Conservation (phyloP, 2,888 invertebrate species). For the Pterobdella sp. region DNA sequence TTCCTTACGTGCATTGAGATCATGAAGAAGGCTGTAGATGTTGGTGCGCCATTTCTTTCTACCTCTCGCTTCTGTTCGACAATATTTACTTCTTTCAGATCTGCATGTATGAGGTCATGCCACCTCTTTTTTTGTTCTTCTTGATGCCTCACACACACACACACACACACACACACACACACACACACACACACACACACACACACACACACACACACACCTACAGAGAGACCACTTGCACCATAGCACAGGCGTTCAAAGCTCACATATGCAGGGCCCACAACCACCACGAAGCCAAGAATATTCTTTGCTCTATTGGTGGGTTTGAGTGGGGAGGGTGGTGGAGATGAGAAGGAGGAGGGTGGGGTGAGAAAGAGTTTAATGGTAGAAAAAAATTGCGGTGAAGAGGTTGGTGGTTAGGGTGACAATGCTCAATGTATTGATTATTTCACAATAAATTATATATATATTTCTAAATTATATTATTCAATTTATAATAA, state of each 20-base stretch:
- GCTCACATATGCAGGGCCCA: slow-evolving; percentile 49
- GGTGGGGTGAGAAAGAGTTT: neutral
- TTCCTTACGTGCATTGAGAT: no score
- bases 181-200: no score
- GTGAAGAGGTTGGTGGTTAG: neutral
- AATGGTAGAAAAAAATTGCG: neutral
- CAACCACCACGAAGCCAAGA: slow-evolving; percentile 43
- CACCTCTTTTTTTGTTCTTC: no score
- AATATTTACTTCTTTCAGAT: no score
- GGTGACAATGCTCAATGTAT: slow-evolving; percentile 5
- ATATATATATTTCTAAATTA: neutral
- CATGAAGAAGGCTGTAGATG: no score
- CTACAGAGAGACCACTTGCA: slow-evolving; percentile 51
- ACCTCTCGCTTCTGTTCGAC: no score
- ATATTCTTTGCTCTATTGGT: slow-evolving; percentile 45
- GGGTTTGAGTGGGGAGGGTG: neutral
- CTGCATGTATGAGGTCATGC: no score
- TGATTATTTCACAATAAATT: no score
- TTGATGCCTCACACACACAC: no score
- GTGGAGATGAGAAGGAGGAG: neutral
- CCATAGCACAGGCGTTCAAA: slow-evolving; percentile 48
- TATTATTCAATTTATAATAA: neutral
- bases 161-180: no score
- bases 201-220: slow-evolving; percentile 29
- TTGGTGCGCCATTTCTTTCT: no score